These are phyloP conservation scores for Temnopleurus reevesii DNA, from an alignment of 53 echinoderm and acorn worm species.

Conservation along the genomic window DNA sequence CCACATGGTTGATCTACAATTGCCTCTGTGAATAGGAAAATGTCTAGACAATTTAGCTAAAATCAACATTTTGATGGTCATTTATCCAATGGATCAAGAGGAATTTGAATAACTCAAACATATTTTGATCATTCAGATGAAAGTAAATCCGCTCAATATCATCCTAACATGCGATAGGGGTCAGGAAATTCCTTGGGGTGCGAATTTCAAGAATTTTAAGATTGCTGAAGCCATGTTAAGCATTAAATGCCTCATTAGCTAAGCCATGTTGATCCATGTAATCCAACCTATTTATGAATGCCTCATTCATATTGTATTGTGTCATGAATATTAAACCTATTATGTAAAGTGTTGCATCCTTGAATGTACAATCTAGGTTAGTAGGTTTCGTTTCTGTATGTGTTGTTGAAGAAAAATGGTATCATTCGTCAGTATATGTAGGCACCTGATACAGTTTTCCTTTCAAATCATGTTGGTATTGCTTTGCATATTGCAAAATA, in stretches of 20 bases:
- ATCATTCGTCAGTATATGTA: too few species aligned
- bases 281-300: not conserved
- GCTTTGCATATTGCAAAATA: too few species aligned
- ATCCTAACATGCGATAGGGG: not conserved
- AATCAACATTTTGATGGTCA: not conserved
- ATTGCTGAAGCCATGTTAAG: not conserved
- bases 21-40: not conserved
- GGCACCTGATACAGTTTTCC: too few species aligned
- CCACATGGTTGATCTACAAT: not conserved
- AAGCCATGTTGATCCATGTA: not conserved
- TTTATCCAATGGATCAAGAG: not conserved
- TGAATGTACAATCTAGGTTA: not conserved
- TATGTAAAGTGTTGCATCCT: not conserved
- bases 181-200: not conserved
- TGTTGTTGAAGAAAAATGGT: too few species aligned
- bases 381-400: not conserved
- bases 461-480: too few species aligned
- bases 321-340: not conserved
- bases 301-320: not conserved
- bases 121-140: not conserved
- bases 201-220: not conserved
- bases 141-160: not conserved
- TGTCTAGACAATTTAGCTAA: not conserved
- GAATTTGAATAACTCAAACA: not conserved
- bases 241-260: not conserved